A percentile compares a stretch with the other conserved stretches of the same genome.
phyloP scores from a whole-genome alignment of 2,888 invertebrate species.

The Drosophila limbata region DNA sequence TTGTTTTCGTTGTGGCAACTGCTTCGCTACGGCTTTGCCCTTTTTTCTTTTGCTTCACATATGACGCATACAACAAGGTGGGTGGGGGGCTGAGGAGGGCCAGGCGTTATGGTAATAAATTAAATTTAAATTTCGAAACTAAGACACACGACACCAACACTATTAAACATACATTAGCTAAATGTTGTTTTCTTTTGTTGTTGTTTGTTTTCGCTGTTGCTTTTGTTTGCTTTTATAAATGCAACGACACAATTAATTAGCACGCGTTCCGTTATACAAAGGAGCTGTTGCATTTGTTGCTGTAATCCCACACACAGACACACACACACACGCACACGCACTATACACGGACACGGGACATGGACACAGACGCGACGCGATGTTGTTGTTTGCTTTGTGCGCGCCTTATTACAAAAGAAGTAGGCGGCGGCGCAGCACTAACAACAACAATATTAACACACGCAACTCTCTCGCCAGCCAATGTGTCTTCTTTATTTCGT shows the following conservation, averaged over 20 bases:
- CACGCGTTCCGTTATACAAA: constrained; percentile 52
- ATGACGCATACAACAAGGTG: constrained; percentile 63
- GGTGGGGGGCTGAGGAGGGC: not conserved
- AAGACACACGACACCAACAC: constrained; percentile 53
- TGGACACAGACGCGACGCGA: constrained; percentile 6
- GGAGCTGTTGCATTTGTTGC: constrained; percentile 38
- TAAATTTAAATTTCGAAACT: constrained; percentile 59
- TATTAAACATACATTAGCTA: constrained; percentile 66
- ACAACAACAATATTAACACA: constrained; percentile 35
- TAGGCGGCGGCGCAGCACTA: constrained; percentile 50
- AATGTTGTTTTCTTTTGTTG: constrained; percentile 25
- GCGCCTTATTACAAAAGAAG: constrained; percentile 48
- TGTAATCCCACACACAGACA: constrained; percentile 47
- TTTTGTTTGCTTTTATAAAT: constrained; percentile 50
- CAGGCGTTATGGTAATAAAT: constrained; percentile 44
- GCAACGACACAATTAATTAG: constrained; percentile 65
- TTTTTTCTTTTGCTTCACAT: constrained; percentile 48
- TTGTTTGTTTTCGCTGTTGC: constrained; percentile 31
- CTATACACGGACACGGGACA: constrained; percentile 17
- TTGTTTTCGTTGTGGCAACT: constrained; percentile 50
- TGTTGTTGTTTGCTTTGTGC: constrained; percentile 48
- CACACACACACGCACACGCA: constrained; percentile 20
- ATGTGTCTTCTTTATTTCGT: constrained; percentile 39
- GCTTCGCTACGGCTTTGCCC: constrained; percentile 41
- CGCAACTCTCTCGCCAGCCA: constrained; percentile 39